Evolutionary conservation across 2,888 invertebrate species (phyloP).

Genomic region (Euzophera pinguis): DNA sequence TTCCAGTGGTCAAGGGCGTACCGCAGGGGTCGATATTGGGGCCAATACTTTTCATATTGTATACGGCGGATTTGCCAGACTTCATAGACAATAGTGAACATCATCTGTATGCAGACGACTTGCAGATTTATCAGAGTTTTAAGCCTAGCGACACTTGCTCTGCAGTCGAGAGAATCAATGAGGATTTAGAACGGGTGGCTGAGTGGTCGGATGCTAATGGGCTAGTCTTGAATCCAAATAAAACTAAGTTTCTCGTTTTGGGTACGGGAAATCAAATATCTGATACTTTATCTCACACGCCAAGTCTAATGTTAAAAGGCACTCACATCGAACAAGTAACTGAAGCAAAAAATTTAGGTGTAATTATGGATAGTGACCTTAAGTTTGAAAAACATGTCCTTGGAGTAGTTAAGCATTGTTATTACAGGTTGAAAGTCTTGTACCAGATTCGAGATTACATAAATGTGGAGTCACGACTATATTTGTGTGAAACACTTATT

Average conservation of each 20-base stretch:
- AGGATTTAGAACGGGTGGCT: not conserved
- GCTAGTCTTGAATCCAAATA: not conserved
- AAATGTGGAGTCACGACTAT: not conserved
- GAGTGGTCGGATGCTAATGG: not conserved
- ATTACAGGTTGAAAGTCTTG: constrained; percentile 11
- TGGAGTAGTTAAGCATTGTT: constrained; percentile 2
- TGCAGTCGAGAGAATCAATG: not conserved
- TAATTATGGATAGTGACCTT: constrained; percentile 3
- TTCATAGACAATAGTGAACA: constrained; percentile 3
- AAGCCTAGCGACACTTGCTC: not conserved
- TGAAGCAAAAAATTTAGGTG: constrained; percentile 7
- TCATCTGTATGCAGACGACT: constrained; percentile 13
- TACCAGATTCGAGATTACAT: constrained; percentile 3
- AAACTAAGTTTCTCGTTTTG: not conserved
- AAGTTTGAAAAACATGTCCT: not conserved
- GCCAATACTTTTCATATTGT: constrained; percentile 10
- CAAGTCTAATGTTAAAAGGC: not conserved
- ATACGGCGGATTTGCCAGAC: not conserved
- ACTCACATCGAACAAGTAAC: not conserved
- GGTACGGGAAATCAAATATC: not conserved
- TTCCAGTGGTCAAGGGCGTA: not conserved
- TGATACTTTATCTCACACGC: not conserved
- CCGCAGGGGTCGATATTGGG: constrained; percentile 11
- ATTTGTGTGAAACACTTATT: not conserved
- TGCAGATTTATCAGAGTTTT: constrained; percentile 9